Base-by-base conservation (phyloP, 92 coral and sea anemone genomes). In the Palythoa grandis region DNA sequence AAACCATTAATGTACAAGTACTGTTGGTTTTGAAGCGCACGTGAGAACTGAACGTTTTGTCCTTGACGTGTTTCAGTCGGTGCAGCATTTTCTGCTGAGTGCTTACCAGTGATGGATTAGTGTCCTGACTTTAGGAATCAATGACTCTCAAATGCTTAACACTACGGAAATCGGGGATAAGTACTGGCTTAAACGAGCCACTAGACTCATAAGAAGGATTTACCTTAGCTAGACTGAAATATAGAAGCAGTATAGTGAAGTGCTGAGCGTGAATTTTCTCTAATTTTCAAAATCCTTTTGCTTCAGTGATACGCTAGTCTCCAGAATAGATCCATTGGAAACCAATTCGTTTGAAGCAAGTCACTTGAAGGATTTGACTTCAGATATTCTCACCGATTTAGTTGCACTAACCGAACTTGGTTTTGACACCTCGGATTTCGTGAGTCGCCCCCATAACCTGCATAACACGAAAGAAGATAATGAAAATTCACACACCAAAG, bases 251-350 rank as follows among this genome's bases (percentile, higher is more conserved):
- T 58, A n/a, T n/a, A 19, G 65, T 58, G 65, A 58, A 19, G 17
- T 58, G 65, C 65, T 19, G 19, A 19, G 65, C 19, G 19, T 14
- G 1, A 19, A 11, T 58, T 19, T 58, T 19, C 20, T 14, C 20
- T 58, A 58, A 58, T 58, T 15, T 58, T 58, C 5, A 17, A 63
- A 63, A 63, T 63, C 5, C 13, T 12, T 38, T 77, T 25, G 79
- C 40, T 63, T 50, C 39, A 94, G 98, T 86, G 98, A 94, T 73
- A 87, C 83, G 7, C 68, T 90, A 35, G 87, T 88, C 57, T 82
- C 92, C 63, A 94, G 75, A 63, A 39, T 94, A 72, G 98, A 90
- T 52, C 95, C 95, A 75, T 43, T 86, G 37, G 89, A 94, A 76
- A 86, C 95, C 11, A 39, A 52, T 67, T 58, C 76, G 25, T 90